Evolutionary conservation across 2,888 invertebrate genomes (phyloP).

Genomic region (Nesidiocoris tenuis): DNA sequence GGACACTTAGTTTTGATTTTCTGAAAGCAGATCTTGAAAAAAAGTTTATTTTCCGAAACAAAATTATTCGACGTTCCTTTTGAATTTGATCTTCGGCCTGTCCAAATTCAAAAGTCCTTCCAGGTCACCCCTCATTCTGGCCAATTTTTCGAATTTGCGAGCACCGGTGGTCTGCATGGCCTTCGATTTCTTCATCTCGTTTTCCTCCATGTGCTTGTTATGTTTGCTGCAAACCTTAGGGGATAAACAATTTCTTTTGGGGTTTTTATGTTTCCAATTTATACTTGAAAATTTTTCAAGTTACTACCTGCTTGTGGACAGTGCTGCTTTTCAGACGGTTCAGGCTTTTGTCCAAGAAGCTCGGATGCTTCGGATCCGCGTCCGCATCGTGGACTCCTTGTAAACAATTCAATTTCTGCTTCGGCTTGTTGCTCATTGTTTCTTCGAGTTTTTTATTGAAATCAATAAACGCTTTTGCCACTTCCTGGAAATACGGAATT

Average conservation of each 20-base stretch:
- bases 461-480: constrained; percentile 8
- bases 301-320: constrained; percentile 6
- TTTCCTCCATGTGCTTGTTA: constrained; percentile 2
- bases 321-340: background rate
- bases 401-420: background rate
- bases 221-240: constrained; percentile 22
- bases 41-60: too few relatives aligned
- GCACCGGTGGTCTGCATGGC: background rate
- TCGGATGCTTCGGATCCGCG: background rate
- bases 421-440: background rate
- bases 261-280: background rate
- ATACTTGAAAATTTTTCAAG: background rate
- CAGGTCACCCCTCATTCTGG: constrained; percentile 4
- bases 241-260: background rate
- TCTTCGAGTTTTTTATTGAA: constrained; percentile 25
- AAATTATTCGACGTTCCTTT: too few relatives aligned
- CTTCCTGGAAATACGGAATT: background rate
- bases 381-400: background rate
- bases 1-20: too few relatives aligned
- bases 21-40: too few relatives aligned
- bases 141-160: constrained; percentile 3
- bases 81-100: background rate
- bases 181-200: background rate
- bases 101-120: constrained; percentile 4
- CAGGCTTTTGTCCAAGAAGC: constrained; percentile 5